phyloP scores from a whole-genome alignment of 2,113 vertebrate species.

The Chaenocephalus aceratus region DNA sequence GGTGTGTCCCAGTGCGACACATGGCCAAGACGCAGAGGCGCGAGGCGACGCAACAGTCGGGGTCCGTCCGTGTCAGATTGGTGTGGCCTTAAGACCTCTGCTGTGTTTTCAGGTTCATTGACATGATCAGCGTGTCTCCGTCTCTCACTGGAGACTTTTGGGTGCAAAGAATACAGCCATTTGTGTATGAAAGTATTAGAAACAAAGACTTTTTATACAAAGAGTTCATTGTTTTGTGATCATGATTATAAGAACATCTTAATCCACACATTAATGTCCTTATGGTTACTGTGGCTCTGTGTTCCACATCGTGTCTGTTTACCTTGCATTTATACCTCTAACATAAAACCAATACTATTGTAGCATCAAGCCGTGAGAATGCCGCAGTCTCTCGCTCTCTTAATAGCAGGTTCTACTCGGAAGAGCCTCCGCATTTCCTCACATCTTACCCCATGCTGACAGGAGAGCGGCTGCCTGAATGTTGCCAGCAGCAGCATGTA shows the following conservation, averaged over 20 bases:
- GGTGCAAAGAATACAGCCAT: neutral
- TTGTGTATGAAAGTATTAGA: neutral
- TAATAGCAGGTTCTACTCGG: conserved; percentile 18
- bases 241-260: neutral
- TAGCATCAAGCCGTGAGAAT: conserved; percentile 12
- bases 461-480: conserved; percentile 40
- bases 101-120: neutral
- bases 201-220: neutral
- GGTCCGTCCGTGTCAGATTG: too few relatives aligned
- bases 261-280: neutral
- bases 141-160: neutral
- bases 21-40: too few relatives aligned
- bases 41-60: too few relatives aligned
- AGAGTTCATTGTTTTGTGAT: neutral
- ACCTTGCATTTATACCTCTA: neutral
- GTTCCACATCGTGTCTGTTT: neutral
- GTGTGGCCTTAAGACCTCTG: neutral
- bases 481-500: conserved; percentile 58
- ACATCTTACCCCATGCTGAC: conserved; percentile 51
- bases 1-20: too few relatives aligned
- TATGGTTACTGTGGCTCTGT: neutral
- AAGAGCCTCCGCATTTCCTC: conserved; percentile 44
- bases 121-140: neutral
- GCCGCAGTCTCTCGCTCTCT: conserved; percentile 17
- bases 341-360: conserved; percentile 2